Percentiles rank a stretch among this genome's conserved stretches.
Evolutionary conservation across 2,797 vertebrate species (phyloP).

Genomic region (Notolepis coatsorum): DNA sequence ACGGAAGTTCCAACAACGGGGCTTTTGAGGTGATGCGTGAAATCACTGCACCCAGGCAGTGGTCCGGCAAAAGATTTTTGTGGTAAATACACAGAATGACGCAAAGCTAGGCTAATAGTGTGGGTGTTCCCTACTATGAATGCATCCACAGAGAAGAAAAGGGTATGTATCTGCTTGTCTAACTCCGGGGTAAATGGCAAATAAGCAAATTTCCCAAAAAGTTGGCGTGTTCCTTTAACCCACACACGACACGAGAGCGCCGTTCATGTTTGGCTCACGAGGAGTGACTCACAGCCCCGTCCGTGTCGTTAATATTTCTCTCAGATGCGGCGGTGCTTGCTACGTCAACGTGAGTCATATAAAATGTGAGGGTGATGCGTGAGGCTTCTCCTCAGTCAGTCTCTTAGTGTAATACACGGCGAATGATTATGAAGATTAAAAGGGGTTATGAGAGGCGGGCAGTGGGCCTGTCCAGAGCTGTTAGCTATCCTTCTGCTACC

Average conservation of each 20-base stretch:
- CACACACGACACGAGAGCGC: neutral
- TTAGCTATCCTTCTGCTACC: slow-evolving; percentile 2
- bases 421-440: neutral
- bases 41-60: no score
- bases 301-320: neutral
- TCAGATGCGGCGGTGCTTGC: neutral
- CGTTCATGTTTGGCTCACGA: slow-evolving; percentile 10
- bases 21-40: no score
- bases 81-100: no score
- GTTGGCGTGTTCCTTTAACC: slow-evolving; percentile 4
- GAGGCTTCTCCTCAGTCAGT: neutral
- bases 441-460: slow-evolving; percentile 9
- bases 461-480: slow-evolving; percentile 6
- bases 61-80: no score
- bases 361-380: neutral
- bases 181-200: no score
- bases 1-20: no score
- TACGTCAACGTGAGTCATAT: neutral
- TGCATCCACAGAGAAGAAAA: no score
- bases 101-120: no score
- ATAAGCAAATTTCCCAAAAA: no score
- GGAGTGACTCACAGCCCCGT: neutral
- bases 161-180: no score
- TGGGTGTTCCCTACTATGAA: no score
- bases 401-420: slow-evolving; percentile 2